phyloP scores from a whole-genome alignment of 1,140 invertebrate species.

The Drosophila baimaii region DNA sequence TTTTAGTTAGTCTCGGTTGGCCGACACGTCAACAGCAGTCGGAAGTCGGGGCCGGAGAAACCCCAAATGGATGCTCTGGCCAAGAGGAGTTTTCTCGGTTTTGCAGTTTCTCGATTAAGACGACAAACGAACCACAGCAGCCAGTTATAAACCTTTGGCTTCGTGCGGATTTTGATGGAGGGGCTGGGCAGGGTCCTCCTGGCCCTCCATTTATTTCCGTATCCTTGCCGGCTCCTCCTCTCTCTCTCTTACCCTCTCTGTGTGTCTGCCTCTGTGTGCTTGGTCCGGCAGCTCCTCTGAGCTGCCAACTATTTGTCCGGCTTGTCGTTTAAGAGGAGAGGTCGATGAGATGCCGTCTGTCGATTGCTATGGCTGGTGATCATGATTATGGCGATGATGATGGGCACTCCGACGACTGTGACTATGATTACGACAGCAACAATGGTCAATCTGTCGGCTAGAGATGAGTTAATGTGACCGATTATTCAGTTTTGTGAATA shows the following conservation, averaged over 20 bases:
- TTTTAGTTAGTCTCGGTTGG: constrained; percentile 63
- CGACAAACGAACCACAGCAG: constrained; percentile 72
- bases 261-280: constrained; percentile 9
- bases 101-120: constrained; percentile 68
- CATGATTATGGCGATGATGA: constrained; percentile 50
- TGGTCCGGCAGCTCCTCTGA: constrained; percentile 13
- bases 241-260: neutral
- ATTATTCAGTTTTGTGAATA: neutral
- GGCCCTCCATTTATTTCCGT: constrained; percentile 22
- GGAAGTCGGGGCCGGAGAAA: constrained; percentile 14
- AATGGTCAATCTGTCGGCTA: constrained; percentile 16
- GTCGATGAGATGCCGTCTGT: constrained; percentile 54
- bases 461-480: constrained; percentile 19
- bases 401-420: constrained; percentile 40
- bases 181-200: constrained; percentile 2
- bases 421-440: constrained; percentile 44
- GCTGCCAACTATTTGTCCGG: constrained; percentile 52
- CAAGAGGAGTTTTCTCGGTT: constrained; percentile 49
- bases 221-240: constrained; percentile 15
- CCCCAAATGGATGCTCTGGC: constrained; percentile 49
- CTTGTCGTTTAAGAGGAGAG: constrained; percentile 36
- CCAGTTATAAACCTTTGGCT: constrained; percentile 61
- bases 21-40: constrained; percentile 62
- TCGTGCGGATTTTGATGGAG: constrained; percentile 41
- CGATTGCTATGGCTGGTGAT: constrained; percentile 54